These are phyloP conservation scores for Zaprionus ghesquierei DNA, from an alignment of 1,140 invertebrate genomes.

Conservation along the genomic window DNA sequence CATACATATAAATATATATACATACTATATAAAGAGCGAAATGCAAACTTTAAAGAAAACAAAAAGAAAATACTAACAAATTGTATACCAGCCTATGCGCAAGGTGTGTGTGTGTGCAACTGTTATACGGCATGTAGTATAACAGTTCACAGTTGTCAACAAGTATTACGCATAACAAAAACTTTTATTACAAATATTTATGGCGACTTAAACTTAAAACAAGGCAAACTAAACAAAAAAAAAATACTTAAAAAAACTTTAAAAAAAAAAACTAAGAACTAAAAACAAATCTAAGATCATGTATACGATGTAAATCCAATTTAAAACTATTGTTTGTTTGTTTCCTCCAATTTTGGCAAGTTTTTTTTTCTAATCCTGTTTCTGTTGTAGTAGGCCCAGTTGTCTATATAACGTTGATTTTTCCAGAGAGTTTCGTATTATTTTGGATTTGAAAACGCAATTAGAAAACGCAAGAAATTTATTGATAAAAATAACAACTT, in stretches of 20 bases:
- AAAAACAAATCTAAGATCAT: slow-evolving; percentile 24
- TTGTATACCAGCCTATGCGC: slow-evolving; percentile 35
- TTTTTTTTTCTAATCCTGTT: background rate
- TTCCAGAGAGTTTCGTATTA: background rate
- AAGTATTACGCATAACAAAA: slow-evolving; percentile 36
- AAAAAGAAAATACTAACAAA: slow-evolving; percentile 13
- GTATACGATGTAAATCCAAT: slow-evolving; percentile 68
- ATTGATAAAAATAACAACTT: slow-evolving; percentile 42
- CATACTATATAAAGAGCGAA: background rate
- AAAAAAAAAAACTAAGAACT: background rate
- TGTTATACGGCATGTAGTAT: background rate
- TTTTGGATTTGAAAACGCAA: background rate
- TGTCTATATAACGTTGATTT: background rate
- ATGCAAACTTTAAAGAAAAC: background rate
- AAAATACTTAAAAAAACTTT: slow-evolving; percentile 11
- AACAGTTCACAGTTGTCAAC: slow-evolving; percentile 25
- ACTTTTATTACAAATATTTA: slow-evolving; percentile 45
- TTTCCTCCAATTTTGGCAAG: background rate
- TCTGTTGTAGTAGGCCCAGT: background rate
- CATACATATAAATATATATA: slow-evolving; percentile 20
- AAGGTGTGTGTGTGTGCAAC: background rate
- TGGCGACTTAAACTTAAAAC: slow-evolving; percentile 33
- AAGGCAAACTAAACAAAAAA: slow-evolving; percentile 11
- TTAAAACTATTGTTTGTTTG: slow-evolving; percentile 37
- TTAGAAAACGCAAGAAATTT: slow-evolving; percentile 15